Evolutionary conservation across 2,888 invertebrate species (phyloP), one percentile per base, ranked within the genome.

Genomic region (Stomorhina lunata): DNA sequence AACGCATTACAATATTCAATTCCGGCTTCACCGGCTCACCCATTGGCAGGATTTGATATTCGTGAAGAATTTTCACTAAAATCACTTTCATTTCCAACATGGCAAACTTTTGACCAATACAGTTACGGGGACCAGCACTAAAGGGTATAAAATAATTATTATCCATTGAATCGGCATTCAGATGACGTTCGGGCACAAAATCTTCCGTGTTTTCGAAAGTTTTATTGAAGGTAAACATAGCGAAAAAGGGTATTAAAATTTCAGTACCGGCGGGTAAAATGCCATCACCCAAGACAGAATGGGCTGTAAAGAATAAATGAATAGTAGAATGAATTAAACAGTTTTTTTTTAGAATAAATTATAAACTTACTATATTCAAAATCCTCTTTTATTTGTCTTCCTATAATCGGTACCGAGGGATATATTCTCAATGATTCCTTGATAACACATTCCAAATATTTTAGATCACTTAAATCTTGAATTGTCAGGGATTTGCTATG

Each of bases 361-460:
- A n/a, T n/a, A n/a, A 45, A 81, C 86, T 66, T 65, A 88, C 88
- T 86, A 55, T 88, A 88, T 0, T 53, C 5, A 22, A 88, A 88
- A 20, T 88, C 84, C 27, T 79, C 10, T 0, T 25, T 77, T 0
- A 88, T 79, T 15, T 88, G 75, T 0, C 88, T 81, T 0, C 63
- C 85, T 6, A 88, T 80, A 25, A 88, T 84, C 12, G 85, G 53
- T 2, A 95, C 94, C 32, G 94, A 93, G 0, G 95, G 95, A 84
- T 93, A 93, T 7, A 95, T 86, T 40, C 95, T 89, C 72, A 95
- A 84, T 0, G 93, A 91, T 88, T 95, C 95, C 85, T 94, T 94
- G 12, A 95, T 93, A 61, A 89, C 88, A 0, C 86, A 84, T 0
- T 86, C 85, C 20, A 88, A 65, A 40, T 80, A 88, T 48, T 80